These are phyloP conservation scores for Tryphoninae sp. DNA, from an alignment of 2,888 invertebrate species.

Conservation along the genomic window DNA sequence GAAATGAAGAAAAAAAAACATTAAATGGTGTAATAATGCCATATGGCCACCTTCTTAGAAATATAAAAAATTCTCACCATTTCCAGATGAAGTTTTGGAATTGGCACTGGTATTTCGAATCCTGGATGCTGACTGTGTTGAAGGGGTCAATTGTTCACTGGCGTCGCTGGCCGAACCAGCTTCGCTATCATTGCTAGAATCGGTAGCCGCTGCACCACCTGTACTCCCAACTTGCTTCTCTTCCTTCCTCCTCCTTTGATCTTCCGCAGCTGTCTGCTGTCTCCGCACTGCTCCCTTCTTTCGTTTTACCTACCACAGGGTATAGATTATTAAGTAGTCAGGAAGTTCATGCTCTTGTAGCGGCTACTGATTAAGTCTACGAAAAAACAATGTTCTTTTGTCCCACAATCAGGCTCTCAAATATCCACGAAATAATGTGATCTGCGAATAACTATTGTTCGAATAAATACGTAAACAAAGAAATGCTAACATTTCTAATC, in stretches of 20 bases:
- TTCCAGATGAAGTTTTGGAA: slow-evolving; percentile 79
- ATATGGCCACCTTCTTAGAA: neutral
- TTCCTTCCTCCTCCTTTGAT: slow-evolving; percentile 78
- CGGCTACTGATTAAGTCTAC: slow-evolving; percentile 64
- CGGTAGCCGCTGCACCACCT: slow-evolving; percentile 79
- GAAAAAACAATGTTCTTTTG: neutral
- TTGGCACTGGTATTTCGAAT: slow-evolving; percentile 75
- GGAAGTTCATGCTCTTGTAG: slow-evolving; percentile 79
- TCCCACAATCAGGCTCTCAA: neutral
- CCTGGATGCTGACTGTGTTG: slow-evolving; percentile 74
- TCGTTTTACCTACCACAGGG: slow-evolving; percentile 83
- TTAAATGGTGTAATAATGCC: neutral
- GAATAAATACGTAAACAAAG: too few species aligned
- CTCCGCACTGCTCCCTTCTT: slow-evolving; percentile 84
- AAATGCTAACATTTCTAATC: too few species aligned
- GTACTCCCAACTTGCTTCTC: slow-evolving; percentile 77
- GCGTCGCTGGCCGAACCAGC: slow-evolving; percentile 79
- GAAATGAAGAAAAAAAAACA: neutral
- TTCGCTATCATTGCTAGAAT: slow-evolving; percentile 80
- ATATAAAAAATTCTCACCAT: slow-evolving; percentile 74
- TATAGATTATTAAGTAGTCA: slow-evolving; percentile 80
- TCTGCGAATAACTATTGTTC: too few species aligned
- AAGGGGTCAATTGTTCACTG: slow-evolving; percentile 77
- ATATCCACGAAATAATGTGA: neutral
- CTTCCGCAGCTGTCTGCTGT: slow-evolving; percentile 79